Evolutionary conservation across 2,888 invertebrate genomes (phyloP).

Genomic region (Dryobota labecula): DNA sequence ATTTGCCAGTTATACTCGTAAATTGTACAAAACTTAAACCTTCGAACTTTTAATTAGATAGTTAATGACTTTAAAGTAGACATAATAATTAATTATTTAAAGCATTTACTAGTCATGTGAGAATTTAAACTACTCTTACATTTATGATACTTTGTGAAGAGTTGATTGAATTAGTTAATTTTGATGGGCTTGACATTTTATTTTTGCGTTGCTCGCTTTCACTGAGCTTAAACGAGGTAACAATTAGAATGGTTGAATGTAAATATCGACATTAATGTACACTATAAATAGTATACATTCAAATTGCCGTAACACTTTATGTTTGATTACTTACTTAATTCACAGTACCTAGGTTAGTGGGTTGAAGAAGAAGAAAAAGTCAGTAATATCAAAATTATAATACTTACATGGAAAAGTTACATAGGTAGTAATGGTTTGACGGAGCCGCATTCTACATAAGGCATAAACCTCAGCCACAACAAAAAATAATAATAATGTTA

Average conservation of each 20-base stretch:
- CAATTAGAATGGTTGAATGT: not conserved
- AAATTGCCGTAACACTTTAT: not conserved
- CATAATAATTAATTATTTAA: slow-evolving; percentile 27
- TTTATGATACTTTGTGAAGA: not conserved
- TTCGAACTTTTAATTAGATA: slow-evolving; percentile 36
- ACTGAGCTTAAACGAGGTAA: not conserved
- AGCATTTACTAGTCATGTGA: slow-evolving; percentile 9
- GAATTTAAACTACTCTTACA: not conserved
- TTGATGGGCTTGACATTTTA: not conserved
- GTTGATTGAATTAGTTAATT: slow-evolving; percentile 16
- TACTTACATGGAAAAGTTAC: not conserved
- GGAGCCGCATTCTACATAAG: not conserved
- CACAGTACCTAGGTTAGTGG: not conserved
- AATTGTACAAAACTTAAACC: slow-evolving; percentile 1
- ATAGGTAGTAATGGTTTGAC: not conserved
- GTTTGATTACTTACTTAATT: not conserved
- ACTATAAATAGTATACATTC: not conserved
- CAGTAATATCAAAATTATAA: not conserved
- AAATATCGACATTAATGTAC: not conserved
- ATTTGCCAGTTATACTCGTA: no score
- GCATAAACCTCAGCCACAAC: not conserved
- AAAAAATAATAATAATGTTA: not conserved
- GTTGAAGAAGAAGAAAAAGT: not conserved
- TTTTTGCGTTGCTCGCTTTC: not conserved
- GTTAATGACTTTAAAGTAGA: slow-evolving; percentile 31